Percentiles rank a stretch among this genome's conserved stretches.
These are phyloP conservation scores for Latrodectus geometricus DNA, from an alignment of 1,140 invertebrate genomes.

Conservation along the genomic window DNA sequence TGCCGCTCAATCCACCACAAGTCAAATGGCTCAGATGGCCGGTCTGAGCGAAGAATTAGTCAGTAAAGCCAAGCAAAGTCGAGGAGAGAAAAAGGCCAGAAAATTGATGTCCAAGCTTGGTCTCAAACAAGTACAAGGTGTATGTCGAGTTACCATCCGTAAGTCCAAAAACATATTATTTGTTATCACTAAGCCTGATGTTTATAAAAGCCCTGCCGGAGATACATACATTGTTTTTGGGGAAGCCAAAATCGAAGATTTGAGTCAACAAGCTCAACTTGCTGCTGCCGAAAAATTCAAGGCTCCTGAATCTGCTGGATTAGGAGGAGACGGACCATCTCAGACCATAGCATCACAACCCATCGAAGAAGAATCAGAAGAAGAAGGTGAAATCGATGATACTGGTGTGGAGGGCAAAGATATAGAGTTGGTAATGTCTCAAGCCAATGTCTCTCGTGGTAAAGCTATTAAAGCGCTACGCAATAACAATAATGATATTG, in stretches of 20 bases:
- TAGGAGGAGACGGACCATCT: conserved; percentile 56
- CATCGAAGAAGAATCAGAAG: conserved; percentile 72
- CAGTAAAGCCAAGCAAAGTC: conserved; percentile 95
- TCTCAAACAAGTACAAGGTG: conserved; percentile 93
- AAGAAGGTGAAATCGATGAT: conserved; percentile 83
- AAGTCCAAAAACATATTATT: conserved; percentile 99
- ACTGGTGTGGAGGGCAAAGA: conserved; percentile 97
- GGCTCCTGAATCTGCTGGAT: conserved; percentile 78
- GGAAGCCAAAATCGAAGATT: conserved; percentile 99
- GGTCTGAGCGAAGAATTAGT: conserved; percentile 86
- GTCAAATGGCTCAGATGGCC: conserved; percentile 74
- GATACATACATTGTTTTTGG: conserved; percentile 99
- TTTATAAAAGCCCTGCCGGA: conserved; percentile 99
- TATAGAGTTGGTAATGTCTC: conserved; percentile 97
- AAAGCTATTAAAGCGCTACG: conserved; percentile 95
- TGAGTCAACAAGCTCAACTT: conserved; percentile 98
- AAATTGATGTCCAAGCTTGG: conserved; percentile 99
- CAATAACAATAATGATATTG: conserved; percentile 98
- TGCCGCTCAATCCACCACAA: conserved; percentile 30
- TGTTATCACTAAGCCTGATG: conserved; percentile 99
- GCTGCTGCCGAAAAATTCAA: conserved; percentile 99
- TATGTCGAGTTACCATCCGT: conserved; percentile 96
- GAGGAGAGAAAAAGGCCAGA: conserved; percentile 98
- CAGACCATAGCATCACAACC: conserved; percentile 67
- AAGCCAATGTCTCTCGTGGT: conserved; percentile 94